A percentile compares a stretch with the other conserved stretches of the same genome.
These are phyloP conservation scores for Drosophila pectinifera DNA, from an alignment of 1,140 invertebrate genomes.

Conservation along the genomic window DNA sequence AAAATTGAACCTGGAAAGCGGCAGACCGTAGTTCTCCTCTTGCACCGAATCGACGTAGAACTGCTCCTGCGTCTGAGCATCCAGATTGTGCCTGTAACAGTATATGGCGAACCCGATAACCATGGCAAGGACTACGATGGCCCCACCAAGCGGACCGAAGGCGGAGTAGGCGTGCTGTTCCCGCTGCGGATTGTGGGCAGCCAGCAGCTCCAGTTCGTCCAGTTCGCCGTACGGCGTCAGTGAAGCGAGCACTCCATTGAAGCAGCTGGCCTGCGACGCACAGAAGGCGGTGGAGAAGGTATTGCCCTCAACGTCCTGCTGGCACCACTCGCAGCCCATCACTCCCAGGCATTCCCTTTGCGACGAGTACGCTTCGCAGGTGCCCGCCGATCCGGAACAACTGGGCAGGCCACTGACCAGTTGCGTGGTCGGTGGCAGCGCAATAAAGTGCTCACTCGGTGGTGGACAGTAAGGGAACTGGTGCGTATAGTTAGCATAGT, in stretches of 20 bases:
- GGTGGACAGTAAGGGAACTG: constrained; percentile 78
- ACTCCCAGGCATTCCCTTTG: constrained; percentile 93
- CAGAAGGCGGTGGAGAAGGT: constrained; percentile 91
- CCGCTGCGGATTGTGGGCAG: constrained; percentile 85
- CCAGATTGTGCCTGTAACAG: constrained; percentile 88
- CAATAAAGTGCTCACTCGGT: constrained; percentile 76
- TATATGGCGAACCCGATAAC: constrained; percentile 88
- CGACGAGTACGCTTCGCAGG: constrained; percentile 91
- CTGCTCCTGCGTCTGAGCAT: constrained; percentile 86
- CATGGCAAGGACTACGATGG: constrained; percentile 87
- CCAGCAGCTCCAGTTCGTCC: constrained; percentile 86
- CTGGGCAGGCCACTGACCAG: constrained; percentile 52
- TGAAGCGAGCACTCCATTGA: constrained; percentile 92
- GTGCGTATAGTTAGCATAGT: constrained; percentile 72
- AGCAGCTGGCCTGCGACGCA: constrained; percentile 91
- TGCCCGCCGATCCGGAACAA: constrained; percentile 88
- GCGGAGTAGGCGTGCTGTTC: constrained; percentile 87
- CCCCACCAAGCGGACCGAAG: constrained; percentile 88
- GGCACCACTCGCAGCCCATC: constrained; percentile 96
- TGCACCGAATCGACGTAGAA: constrained; percentile 86
- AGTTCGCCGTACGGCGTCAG: constrained; percentile 92
- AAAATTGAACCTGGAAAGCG: constrained; percentile 81
- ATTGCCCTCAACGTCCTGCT: constrained; percentile 90
- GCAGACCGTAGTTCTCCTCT: constrained; percentile 85
- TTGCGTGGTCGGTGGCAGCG: constrained; percentile 61